A percentile compares a stretch with the other conserved stretches of the same genome.
phyloP scores from a whole-genome alignment of 2,888 invertebrate genomes.

The Rhagonycha lutea region DNA sequence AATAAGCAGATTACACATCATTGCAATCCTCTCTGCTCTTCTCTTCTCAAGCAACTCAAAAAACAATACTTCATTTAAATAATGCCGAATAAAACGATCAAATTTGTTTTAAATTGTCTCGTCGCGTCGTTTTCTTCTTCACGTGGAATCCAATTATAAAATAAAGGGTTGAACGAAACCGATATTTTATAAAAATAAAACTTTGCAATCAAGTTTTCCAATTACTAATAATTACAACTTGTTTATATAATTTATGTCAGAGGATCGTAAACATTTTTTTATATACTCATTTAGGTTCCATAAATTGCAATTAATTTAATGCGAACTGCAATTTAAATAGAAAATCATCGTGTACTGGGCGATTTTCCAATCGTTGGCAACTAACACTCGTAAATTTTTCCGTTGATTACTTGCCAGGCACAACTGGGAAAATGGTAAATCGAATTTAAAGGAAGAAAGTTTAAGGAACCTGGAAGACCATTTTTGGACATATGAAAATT shows the following conservation, averaged over 20 bases:
- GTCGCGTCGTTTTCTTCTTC: background rate
- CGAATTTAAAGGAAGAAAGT: too few species aligned
- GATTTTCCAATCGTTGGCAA: background rate
- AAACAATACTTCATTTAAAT: constrained; percentile 29
- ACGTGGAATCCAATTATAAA: background rate
- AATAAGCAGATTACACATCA: constrained; percentile 20
- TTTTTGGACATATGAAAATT: too few species aligned
- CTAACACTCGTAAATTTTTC: too few species aligned
- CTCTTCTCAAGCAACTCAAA: background rate
- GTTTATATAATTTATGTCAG: background rate
- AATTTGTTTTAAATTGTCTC: background rate
- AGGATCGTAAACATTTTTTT: background rate
- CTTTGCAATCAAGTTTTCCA: background rate
- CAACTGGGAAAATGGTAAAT: too few species aligned
- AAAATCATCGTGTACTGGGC: background rate
- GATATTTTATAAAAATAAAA: background rate
- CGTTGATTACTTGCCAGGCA: too few species aligned
- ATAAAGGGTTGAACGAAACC: background rate
- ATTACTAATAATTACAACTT: background rate
- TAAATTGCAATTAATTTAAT: background rate
- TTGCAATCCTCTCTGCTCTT: constrained; percentile 15
- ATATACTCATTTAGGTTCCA: background rate
- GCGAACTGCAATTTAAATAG: background rate
- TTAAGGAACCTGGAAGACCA: too few species aligned
- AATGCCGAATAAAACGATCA: background rate